Percentiles rank a stretch among this genome's conserved stretches.
phyloP scores from a whole-genome alignment of 2,888 invertebrate species.

The Corbicula japonica region DNA sequence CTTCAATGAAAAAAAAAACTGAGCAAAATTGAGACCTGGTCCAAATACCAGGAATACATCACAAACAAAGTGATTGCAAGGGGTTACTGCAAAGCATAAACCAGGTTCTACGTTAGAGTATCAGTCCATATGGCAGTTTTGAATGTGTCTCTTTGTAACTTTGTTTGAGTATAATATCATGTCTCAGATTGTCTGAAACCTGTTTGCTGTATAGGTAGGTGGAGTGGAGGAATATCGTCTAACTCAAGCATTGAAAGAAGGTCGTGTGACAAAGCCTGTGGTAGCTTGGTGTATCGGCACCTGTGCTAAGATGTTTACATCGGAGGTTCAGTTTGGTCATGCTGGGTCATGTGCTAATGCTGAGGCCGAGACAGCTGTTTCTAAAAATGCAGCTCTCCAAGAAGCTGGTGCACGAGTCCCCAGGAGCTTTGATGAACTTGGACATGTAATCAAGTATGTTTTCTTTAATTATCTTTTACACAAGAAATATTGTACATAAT shows the following conservation, averaged over 20 bases:
- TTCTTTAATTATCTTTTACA: too few species aligned
- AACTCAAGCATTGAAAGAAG: constrained; percentile 93
- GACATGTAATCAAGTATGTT: constrained; percentile 91
- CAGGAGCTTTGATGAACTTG: constrained; percentile 95
- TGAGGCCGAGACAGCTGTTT: constrained; percentile 95
- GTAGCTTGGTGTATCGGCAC: constrained; percentile 99
- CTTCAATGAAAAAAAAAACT: too few species aligned
- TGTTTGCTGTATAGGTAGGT: constrained; percentile 91
- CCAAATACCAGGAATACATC: too few species aligned
- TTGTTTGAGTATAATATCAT: too few species aligned
- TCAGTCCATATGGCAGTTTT: too few species aligned
- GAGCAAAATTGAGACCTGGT: too few species aligned
- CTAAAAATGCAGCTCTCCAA: constrained; percentile 95
- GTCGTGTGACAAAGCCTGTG: constrained; percentile 95
- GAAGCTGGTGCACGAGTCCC: constrained; percentile 96
- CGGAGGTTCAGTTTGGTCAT: constrained; percentile 97
- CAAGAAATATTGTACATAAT: too few species aligned
- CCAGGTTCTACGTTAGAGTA: too few species aligned
- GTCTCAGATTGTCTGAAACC: background rate
- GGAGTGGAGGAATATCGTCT: constrained; percentile 99
- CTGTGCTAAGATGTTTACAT: constrained; percentile 88
- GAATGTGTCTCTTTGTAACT: too few species aligned
- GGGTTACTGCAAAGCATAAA: too few species aligned
- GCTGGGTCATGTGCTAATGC: constrained; percentile 99
- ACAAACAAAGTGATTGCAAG: too few species aligned